These are phyloP conservation scores for Mormyrops boulengeri DNA, from an alignment of 2,797 vertebrate genomes.

Conservation along the genomic window DNA sequence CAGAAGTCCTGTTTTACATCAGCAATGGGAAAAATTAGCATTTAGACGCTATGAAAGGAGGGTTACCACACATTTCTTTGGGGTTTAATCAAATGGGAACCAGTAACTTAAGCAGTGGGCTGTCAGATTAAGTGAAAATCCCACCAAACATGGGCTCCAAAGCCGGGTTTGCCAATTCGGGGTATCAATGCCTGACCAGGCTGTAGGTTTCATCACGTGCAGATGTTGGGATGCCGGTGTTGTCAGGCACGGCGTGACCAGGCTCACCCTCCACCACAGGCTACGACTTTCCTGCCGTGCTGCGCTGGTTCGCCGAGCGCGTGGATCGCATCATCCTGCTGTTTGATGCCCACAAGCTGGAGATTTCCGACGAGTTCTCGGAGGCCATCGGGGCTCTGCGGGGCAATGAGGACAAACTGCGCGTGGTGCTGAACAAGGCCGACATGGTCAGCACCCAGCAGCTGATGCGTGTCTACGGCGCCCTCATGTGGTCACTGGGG, in stretches of 20 bases:
- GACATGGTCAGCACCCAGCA: conserved; percentile 92
- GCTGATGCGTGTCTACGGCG: conserved; percentile 90
- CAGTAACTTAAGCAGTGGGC: background rate
- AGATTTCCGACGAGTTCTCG: conserved; percentile 90
- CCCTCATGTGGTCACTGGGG: conserved; percentile 91
- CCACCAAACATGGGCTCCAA: background rate
- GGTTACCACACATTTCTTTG: background rate
- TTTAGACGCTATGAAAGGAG: background rate
- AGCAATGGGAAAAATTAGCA: background rate
- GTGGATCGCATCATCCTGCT: conserved; percentile 89
- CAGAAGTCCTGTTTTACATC: background rate
- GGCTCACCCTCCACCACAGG: conserved; percentile 50
- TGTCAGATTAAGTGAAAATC: background rate
- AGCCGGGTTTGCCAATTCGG: background rate
- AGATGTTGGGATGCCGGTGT: background rate
- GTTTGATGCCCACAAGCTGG: conserved; percentile 90
- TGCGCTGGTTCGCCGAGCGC: conserved; percentile 88
- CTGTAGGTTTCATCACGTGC: background rate
- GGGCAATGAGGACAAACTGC: conserved; percentile 90
- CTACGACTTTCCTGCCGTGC: conserved; percentile 84
- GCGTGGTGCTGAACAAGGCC: conserved; percentile 91
- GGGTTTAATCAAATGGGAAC: background rate
- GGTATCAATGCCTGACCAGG: background rate
- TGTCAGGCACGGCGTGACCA: background rate
- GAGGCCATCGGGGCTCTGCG: conserved; percentile 82